phyloP scores from a whole-genome alignment of 37 sponge, comb jelly and placozoan genomes.

The Theonella swinhoei region DNA sequence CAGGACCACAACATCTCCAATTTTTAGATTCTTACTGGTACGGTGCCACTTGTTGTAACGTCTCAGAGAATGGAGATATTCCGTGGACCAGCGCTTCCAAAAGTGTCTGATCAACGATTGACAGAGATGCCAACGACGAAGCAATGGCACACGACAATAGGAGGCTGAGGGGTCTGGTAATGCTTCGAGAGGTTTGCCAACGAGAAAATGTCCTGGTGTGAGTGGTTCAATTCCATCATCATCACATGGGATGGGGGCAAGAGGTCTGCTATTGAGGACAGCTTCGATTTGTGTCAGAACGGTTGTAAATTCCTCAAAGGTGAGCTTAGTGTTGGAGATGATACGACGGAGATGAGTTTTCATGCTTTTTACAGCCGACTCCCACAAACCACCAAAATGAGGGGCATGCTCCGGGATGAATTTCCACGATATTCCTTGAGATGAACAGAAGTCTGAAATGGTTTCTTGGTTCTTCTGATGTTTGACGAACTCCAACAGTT shows the following conservation, averaged over 20 bases:
- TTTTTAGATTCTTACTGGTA: conserved; percentile 1
- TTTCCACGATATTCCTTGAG: conserved; percentile 17
- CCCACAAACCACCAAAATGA: conserved; percentile 14
- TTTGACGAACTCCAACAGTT: no score
- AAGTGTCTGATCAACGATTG: conserved; percentile 36
- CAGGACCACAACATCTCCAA: conserved; percentile 50
- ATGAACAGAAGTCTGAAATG: conserved; percentile 15
- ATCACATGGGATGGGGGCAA: conserved; percentile 2
- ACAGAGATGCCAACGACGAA: conserved; percentile 37
- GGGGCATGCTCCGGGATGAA: conserved; percentile 33
- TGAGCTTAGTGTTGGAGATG: background rate
- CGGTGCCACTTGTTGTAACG: conserved; percentile 21
- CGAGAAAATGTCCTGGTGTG: conserved; percentile 53
- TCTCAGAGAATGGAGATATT: conserved; percentile 16
- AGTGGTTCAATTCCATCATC: conserved; percentile 43
- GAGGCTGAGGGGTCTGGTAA: background rate
- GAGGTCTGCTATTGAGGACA: conserved; percentile 39
- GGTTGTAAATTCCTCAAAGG: background rate
- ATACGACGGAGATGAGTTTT: background rate
- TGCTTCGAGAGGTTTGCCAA: conserved; percentile 34
- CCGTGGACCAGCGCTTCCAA: conserved; percentile 30
- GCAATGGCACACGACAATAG: background rate
- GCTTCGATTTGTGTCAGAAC: conserved; percentile 39
- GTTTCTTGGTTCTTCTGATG: background rate
- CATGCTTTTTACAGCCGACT: conserved; percentile 9